Evolutionary conservation across 2,888 invertebrate genomes (phyloP).

Genomic region (Himalopsyche japonica): DNA sequence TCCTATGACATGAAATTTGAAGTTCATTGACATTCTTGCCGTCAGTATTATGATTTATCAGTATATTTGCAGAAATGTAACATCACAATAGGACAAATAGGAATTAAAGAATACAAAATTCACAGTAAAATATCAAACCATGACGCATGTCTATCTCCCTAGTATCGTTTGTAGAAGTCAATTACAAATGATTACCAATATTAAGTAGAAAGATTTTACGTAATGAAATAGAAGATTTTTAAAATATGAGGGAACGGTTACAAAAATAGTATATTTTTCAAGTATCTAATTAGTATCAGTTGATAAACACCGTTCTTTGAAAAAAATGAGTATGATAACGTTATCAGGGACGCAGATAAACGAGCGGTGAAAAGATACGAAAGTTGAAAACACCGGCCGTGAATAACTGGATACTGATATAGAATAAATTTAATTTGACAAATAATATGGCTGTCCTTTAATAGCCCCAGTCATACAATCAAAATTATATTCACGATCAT

Average conservation of each 20-base stretch:
- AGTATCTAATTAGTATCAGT: not conserved
- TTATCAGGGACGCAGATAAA: not conserved
- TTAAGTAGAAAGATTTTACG: too few relatives aligned
- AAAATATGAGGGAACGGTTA: too few relatives aligned
- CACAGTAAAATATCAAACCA: too few relatives aligned
- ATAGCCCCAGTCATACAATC: not conserved
- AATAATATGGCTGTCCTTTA: not conserved
- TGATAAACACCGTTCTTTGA: not conserved
- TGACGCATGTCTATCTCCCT: too few relatives aligned
- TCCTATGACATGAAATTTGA: not conserved
- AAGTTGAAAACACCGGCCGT: not conserved
- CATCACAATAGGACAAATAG: too few relatives aligned
- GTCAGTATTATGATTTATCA: too few relatives aligned
- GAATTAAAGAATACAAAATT: too few relatives aligned
- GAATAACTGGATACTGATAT: not conserved
- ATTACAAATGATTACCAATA: too few relatives aligned
- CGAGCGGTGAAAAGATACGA: not conserved
- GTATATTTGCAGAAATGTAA: too few relatives aligned
- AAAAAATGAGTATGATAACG: not conserved
- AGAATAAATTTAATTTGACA: not conserved
- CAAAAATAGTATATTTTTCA: not conserved
- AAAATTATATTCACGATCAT: too few relatives aligned
- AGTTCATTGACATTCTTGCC: not conserved
- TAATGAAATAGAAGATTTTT: too few relatives aligned
- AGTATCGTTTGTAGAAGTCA: too few relatives aligned